Evolutionary conservation across 2,888 invertebrate species (phyloP).

Genomic region (Scrobipalpa atriplicella): DNA sequence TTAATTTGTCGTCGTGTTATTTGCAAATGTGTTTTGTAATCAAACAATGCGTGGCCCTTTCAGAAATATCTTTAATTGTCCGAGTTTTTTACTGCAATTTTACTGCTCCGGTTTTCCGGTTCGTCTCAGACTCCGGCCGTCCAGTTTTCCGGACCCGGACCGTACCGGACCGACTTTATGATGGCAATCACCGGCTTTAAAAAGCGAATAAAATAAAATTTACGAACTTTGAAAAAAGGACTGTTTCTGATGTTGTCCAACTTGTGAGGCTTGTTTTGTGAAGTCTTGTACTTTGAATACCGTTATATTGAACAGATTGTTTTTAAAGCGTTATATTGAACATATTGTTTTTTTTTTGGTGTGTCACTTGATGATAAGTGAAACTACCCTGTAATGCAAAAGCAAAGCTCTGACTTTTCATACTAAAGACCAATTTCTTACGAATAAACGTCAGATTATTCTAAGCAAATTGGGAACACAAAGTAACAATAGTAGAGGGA

Average conservation of each 20-base stretch:
- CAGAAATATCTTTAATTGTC: conserved; percentile 18
- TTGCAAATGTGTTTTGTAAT: background rate
- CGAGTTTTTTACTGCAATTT: conserved; percentile 14
- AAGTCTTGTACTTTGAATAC: no score
- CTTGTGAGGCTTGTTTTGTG: no score
- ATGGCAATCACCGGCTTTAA: conserved; percentile 19
- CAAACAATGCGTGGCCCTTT: background rate
- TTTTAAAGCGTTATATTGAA: no score
- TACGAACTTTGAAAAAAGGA: background rate
- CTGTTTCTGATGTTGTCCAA: conserved; percentile 4
- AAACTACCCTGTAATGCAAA: background rate
- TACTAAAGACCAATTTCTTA: no score
- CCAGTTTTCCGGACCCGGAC: background rate
- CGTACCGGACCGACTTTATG: conserved; percentile 21
- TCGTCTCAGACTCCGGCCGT: background rate
- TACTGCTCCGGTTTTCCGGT: conserved; percentile 17
- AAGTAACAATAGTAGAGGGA: no score
- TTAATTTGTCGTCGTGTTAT: no score
- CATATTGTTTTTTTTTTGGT: no score
- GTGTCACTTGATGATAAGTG: background rate
- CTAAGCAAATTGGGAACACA: no score
- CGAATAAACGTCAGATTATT: no score
- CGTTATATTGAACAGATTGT: no score
- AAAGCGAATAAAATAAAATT: conserved; percentile 24
- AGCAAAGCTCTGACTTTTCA: no score